Evolutionary conservation across 2,797 vertebrate species (phyloP), one percentile per base, ranked within the genome.

Genomic region (Distichodus sexfasciatus): DNA sequence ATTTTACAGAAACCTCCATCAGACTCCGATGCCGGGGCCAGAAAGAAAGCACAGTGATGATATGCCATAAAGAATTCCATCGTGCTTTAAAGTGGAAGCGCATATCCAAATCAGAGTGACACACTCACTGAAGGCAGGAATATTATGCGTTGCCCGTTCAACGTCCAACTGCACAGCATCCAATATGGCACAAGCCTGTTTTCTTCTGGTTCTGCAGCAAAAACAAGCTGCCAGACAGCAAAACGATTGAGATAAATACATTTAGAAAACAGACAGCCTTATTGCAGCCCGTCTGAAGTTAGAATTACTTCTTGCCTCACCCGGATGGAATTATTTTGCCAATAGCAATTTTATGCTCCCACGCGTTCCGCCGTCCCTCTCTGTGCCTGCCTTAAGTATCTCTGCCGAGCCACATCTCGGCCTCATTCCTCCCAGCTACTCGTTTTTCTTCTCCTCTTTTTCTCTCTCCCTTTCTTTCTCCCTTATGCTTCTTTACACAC

Each of bases 271-370:
- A 50, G 50, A 62, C 58, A 59, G 11, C 46, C 12, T 55, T 36
- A 54, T 64, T 67, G 46, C 5, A 26, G 50, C 23, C 41, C 51
- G 28, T 44, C 29, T 31, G 58, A 59, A 46, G 62, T 57, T 67
- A 46, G 24, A 65, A 68, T 43, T 40, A 66, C 41, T 72, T 63
- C 58, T 66, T 69, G 40, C 53, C 50, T 66, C 54, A 61, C 33
- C 35, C 15, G 60, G 72, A 72, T 78, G 3, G 69, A 41, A 66
- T 78, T 69, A 72, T 68, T 72, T 65, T 57, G 59, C 76, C 72
- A 55, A 48, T 69, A 70, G 72, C 44, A 70, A 55, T 70, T 77
- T 61, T 63, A 62, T 66, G 67, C 61, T 31, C 54, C 40, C 54
- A 64, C 66, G 48, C 58, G 19, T 54, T 54, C 51, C 44, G 51